phyloP scores from a whole-genome alignment of 2,888 invertebrate species.

The Aleiodes testaceus region DNA sequence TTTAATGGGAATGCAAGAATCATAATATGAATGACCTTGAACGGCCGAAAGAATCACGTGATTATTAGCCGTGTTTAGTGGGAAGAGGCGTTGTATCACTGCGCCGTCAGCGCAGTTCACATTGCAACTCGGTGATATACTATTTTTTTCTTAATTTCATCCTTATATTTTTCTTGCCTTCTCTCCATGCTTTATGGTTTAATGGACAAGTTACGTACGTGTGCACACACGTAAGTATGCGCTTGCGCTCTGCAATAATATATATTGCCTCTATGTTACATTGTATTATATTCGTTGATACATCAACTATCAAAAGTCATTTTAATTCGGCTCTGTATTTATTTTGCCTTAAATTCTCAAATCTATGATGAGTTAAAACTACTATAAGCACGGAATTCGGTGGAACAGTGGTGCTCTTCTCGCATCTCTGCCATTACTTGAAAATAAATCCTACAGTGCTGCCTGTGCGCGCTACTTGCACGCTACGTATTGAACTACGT shows the following conservation, averaged over 20 bases:
- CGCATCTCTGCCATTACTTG: background rate
- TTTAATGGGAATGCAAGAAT: slow-evolving; percentile 45
- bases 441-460: background rate
- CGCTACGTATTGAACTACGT: slow-evolving; percentile 1
- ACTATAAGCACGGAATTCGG: background rate
- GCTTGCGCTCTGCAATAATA: slow-evolving; percentile 54
- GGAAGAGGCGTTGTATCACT: slow-evolving; percentile 42
- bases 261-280: slow-evolving; percentile 39
- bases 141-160: background rate
- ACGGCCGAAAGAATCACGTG: slow-evolving; percentile 62
- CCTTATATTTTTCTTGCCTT: background rate
- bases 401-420: background rate
- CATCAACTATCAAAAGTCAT: background rate
- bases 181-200: background rate
- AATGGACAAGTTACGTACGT: slow-evolving; percentile 35
- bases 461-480: slow-evolving; percentile 1
- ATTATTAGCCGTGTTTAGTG: slow-evolving; percentile 49
- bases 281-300: background rate
- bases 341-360: background rate
- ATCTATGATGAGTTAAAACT: background rate
- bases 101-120: slow-evolving; percentile 46
- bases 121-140: background rate
- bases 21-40: slow-evolving; percentile 72
- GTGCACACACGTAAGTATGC: slow-evolving; percentile 51
- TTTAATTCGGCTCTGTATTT: background rate